Evolutionary conservation across 2,113 vertebrate species (phyloP).

Genomic region (Rhipidura dahli): DNA sequence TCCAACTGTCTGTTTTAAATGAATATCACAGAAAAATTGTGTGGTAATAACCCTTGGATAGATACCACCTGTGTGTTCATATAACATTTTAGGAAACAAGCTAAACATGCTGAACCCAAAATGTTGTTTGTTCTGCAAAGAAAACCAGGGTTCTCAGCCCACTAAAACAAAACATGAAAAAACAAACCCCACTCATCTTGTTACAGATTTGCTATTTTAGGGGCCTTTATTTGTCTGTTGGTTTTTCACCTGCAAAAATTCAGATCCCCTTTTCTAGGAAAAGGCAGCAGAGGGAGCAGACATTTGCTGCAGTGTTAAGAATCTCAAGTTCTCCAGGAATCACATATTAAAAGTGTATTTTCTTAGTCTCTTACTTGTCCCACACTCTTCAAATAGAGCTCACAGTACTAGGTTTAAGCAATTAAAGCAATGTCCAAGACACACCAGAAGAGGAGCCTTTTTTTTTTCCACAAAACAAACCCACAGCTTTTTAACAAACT

Average conservation of each 20-base stretch:
- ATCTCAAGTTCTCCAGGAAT: background rate
- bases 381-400: background rate
- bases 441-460: rapidly evolving
- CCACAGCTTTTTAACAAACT: background rate
- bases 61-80: background rate
- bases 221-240: background rate
- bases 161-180: background rate
- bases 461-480: background rate
- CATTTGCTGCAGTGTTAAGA: rapidly evolving
- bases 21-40: background rate
- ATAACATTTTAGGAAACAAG: background rate
- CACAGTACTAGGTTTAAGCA: background rate
- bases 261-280: background rate
- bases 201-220: background rate
- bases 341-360: background rate
- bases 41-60: background rate
- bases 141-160: background rate
- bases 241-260: background rate
- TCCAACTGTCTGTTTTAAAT: background rate
- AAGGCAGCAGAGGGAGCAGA: background rate
- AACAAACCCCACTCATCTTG: background rate
- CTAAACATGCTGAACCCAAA: background rate
- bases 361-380: background rate
- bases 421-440: background rate
- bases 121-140: background rate